Conservation (phyloP, 2,888 invertebrate genomes). For the Celastrina argiolus region DNA sequence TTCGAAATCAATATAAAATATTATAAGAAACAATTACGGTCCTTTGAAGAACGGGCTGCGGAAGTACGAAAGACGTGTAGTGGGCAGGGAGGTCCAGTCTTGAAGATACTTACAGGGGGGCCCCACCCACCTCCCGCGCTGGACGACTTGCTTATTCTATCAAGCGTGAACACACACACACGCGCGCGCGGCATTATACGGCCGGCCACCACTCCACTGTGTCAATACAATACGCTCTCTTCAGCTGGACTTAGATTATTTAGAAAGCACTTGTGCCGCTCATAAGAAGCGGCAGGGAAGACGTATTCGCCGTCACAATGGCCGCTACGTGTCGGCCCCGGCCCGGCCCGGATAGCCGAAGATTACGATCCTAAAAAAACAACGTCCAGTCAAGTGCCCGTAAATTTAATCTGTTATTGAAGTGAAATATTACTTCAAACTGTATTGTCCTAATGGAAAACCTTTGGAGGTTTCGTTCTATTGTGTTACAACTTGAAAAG, state of each 20-base stretch:
- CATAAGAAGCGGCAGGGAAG: slow-evolving; percentile 76
- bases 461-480: not conserved
- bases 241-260: slow-evolving; percentile 79
- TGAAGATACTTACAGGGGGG: slow-evolving; percentile 67
- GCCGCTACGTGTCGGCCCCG: slow-evolving; percentile 72
- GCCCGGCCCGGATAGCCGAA: slow-evolving; percentile 67
- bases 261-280: slow-evolving; percentile 80
- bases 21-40: slow-evolving; percentile 64
- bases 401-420: slow-evolving; percentile 32
- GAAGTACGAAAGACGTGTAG: slow-evolving; percentile 74
- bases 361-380: slow-evolving; percentile 78
- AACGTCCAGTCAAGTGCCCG: slow-evolving; percentile 61
- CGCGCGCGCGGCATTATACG: slow-evolving; percentile 66
- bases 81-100: slow-evolving; percentile 74
- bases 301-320: slow-evolving; percentile 75
- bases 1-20: slow-evolving; percentile 34
- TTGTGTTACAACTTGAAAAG: not conserved
- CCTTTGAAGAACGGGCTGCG: slow-evolving; percentile 66
- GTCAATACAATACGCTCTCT: slow-evolving; percentile 79
- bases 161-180: slow-evolving; percentile 70
- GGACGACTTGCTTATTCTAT: slow-evolving; percentile 78
- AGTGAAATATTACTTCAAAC: slow-evolving; percentile 20
- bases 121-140: slow-evolving; percentile 51
- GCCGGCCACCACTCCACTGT: slow-evolving; percentile 78
- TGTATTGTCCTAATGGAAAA: slow-evolving; percentile 15